Percentiles rank a stretch among this genome's conserved stretches.
Conservation (phyloP, 30 jellyfish, hydroid and myxozoan genomes). For the Aurelia sp. region DNA sequence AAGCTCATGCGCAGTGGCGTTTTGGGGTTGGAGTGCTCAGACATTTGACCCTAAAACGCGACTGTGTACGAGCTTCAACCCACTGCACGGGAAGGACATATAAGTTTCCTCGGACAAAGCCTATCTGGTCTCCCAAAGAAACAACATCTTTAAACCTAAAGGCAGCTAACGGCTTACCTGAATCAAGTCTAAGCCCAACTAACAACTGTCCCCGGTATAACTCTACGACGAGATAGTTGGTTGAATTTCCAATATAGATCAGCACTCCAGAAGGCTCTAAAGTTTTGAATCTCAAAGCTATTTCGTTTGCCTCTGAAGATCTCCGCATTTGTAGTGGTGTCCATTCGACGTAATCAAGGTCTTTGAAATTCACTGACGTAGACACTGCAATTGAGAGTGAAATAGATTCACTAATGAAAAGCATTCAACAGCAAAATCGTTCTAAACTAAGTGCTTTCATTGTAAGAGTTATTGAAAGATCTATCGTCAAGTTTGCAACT, state of each 20-base stretch:
- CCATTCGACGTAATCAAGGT: conserved; percentile 66
- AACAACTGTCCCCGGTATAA: conserved; percentile 43
- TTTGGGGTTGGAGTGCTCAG: no score
- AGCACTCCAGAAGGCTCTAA: conserved; percentile 51
- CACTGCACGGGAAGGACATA: no score
- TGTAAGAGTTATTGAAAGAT: no score
- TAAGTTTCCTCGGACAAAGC: no score
- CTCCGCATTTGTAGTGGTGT: conserved; percentile 38
- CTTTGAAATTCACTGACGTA: conserved; percentile 49
- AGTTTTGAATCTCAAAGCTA: conserved; percentile 59
- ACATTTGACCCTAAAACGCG: no score
- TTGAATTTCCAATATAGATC: conserved; percentile 53
- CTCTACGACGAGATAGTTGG: conserved; percentile 55
- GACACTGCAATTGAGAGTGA: conserved; percentile 22
- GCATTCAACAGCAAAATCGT: no score
- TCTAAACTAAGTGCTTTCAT: no score
- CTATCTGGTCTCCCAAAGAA: no score
- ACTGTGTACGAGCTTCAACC: no score
- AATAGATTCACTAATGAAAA: no score
- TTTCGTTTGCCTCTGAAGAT: conserved; percentile 52
- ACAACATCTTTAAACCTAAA: neutral
- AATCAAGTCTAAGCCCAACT: conserved; percentile 36
- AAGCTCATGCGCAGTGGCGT: no score
- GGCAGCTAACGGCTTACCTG: conserved; percentile 30
- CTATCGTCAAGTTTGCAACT: no score